Conservation (phyloP, 2,113 vertebrate genomes). For the Crotalus tigris region DNA sequence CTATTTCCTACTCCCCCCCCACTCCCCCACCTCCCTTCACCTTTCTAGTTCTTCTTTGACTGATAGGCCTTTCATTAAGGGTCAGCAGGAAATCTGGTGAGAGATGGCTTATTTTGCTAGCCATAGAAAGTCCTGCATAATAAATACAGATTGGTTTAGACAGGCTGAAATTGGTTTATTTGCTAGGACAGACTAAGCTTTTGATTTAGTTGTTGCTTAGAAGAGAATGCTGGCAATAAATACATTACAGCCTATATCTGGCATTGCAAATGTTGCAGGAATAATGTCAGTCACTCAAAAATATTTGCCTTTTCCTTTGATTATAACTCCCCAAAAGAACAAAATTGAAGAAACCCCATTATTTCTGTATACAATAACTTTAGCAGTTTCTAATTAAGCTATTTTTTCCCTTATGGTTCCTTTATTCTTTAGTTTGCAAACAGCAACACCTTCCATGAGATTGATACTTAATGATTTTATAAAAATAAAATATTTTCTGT, state of each 20-base stretch:
- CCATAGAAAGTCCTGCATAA: slow-evolving; percentile 72
- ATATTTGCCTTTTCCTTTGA: not conserved
- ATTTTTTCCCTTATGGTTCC: not conserved
- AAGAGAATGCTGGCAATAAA: not conserved
- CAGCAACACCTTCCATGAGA: not conserved
- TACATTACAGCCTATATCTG: slow-evolving; percentile 19
- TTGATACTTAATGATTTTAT: not conserved
- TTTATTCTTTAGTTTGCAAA: slow-evolving; percentile 2
- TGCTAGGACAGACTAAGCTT: slow-evolving; percentile 45
- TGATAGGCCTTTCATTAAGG: slow-evolving; percentile 71
- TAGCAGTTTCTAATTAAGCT: not conserved
- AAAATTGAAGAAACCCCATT: not conserved
- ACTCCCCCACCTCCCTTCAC: not conserved
- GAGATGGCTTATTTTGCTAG: slow-evolving; percentile 74
- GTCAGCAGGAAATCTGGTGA: slow-evolving; percentile 59
- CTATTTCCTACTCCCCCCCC: not conserved
- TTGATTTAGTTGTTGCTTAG: slow-evolving; percentile 35
- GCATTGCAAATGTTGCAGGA: not conserved
- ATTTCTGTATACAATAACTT: not conserved
- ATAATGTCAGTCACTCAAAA: rapidly evolving
- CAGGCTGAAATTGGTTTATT: slow-evolving; percentile 57
- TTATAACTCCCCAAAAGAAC: not conserved
- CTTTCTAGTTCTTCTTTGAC: slow-evolving; percentile 39
- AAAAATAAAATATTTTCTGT: not conserved
- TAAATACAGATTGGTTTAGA: slow-evolving; percentile 60